Evolutionary conservation across 1,140 invertebrate species (phyloP).

Genomic region (Yoshiicerus persimilis): DNA sequence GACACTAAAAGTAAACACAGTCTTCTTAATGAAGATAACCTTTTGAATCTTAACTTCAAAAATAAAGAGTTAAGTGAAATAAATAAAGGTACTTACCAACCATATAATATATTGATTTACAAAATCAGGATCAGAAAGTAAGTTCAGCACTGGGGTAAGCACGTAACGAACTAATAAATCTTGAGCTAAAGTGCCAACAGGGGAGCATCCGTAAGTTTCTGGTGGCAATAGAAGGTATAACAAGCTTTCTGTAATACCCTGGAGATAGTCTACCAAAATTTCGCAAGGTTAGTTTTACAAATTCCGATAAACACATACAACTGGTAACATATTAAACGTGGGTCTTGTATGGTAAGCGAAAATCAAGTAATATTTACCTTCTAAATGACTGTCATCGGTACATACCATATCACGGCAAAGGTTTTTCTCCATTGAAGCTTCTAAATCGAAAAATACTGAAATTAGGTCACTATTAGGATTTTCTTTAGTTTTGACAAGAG

Average conservation of each 20-base stretch:
- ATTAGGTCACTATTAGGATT: conserved; percentile 63
- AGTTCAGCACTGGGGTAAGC: conserved; percentile 74
- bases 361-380: too few relatives aligned
- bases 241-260: conserved; percentile 79
- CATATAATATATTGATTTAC: conserved; percentile 89
- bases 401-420: conserved; percentile 62
- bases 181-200: conserved; percentile 73
- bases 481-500: conserved; percentile 62
- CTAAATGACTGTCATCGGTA: conserved; percentile 57
- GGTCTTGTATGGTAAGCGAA: neutral
- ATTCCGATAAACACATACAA: neutral
- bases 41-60: neutral
- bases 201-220: conserved; percentile 81
- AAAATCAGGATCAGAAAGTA: conserved; percentile 90
- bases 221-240: conserved; percentile 81
- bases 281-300: conserved; percentile 53
- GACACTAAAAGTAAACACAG: conserved; percentile 62
- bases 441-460: conserved; percentile 83
- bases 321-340: neutral
- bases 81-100: conserved; percentile 68
- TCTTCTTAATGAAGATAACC: neutral
- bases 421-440: conserved; percentile 80
- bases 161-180: conserved; percentile 80
- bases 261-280: conserved; percentile 73
- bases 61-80: neutral